Conservation (phyloP, 30 jellyfish, hydroid and myxozoan species). For the Hydractinia echinata region DNA sequence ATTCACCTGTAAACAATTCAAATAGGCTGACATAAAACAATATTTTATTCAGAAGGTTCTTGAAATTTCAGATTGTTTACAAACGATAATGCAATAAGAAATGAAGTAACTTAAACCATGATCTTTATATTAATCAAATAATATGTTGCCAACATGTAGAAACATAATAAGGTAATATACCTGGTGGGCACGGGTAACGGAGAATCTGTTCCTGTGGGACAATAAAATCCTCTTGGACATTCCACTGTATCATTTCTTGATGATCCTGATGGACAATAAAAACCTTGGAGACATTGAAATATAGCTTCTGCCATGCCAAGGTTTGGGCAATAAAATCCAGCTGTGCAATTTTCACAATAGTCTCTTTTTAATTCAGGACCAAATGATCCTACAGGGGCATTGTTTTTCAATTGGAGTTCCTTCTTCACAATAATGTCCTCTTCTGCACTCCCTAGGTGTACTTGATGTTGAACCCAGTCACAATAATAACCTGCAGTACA, state of each 20-base stretch:
- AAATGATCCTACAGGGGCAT: conserved; percentile 87
- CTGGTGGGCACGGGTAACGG: conserved; percentile 89
- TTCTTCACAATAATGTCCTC: conserved; percentile 84
- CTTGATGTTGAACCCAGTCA: conserved; percentile 54
- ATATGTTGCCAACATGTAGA: no score
- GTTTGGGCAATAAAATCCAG: conserved; percentile 89
- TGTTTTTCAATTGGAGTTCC: conserved; percentile 67
- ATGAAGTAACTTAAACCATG: no score
- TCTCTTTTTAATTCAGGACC: conserved; percentile 50
- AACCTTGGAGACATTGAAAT: conserved; percentile 80
- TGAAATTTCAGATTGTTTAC: no score
- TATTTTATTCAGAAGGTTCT: background rate
- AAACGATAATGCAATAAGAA: no score
- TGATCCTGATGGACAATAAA: conserved; percentile 90
- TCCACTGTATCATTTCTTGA: conserved; percentile 64
- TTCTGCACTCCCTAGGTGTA: conserved; percentile 48
- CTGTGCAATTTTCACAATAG: conserved; percentile 84
- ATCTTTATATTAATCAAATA: no score
- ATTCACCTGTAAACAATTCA: conserved; percentile 51
- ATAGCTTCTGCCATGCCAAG: conserved; percentile 75
- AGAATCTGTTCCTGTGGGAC: conserved; percentile 82
- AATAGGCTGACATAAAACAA: background rate
- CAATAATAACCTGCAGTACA: conserved; percentile 88
- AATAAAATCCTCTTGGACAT: conserved; percentile 88
- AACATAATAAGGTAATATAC: conserved; percentile 29